Evolutionary conservation across 2,797 vertebrate genomes (phyloP), one percentile per base, ranked within the genome.

Genomic region (Knipowitschia caucasica): DNA sequence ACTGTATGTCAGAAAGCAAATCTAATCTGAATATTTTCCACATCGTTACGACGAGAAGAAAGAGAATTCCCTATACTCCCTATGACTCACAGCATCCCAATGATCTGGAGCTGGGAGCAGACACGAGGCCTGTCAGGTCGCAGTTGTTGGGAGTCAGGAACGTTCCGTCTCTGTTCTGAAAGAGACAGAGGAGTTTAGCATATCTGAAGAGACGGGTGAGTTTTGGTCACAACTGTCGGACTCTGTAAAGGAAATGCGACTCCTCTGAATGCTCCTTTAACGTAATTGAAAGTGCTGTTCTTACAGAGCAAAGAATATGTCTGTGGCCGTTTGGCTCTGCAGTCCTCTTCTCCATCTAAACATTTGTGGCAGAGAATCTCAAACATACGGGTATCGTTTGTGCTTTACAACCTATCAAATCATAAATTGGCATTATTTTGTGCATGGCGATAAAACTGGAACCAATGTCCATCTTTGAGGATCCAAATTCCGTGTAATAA

Each of bases 301-400:
- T 34, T 34, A 10, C 17, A 20, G 10, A 21, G 0, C 10, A 9
- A 8, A 4, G 5, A 10, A 39, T 12, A 18, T 39, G 36, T 21
- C 4, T 14, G 30, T 33, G 11, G 18, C n/a, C n/a, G n/a, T n/a
- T n/a, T n/a, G 15, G 27, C 53, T 10, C 17, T 38, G 35, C 35
- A 38, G 17, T 9, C 58, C 40, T 46, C 43, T 29, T 58, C 42
- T 47, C 60, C 25, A 47, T 63, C 15, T 18, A 69, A 84, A 36
- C 39, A 29, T 53, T 61, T 73, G 55, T 85, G 81, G 83, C 79
- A 73, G 63, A 46, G 25, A 56, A 59, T 71, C 56, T 68, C 59
- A 63, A 77, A 73, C 58, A 56, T 30, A 11, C 17, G 31, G 30
- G 14, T 31, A 9, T 31, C 10, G 10, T 14, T 14, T 31, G 9